phyloP scores from a whole-genome alignment of 2,888 invertebrate species.

The Serripes groenlandicus region DNA sequence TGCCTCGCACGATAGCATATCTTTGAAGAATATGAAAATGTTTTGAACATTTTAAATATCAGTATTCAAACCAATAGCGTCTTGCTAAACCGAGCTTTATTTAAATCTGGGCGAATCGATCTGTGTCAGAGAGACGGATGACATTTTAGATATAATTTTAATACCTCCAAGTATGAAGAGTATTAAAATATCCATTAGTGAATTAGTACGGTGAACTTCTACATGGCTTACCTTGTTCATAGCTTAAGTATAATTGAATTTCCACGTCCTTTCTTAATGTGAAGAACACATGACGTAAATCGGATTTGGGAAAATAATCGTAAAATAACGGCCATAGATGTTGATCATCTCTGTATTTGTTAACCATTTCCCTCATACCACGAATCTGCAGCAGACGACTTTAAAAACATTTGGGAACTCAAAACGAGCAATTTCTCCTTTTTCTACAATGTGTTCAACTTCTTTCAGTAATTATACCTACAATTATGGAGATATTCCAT shows the following conservation, averaged over 20 bases:
- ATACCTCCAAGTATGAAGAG: conserved; percentile 6
- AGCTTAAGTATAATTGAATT: conserved; percentile 21
- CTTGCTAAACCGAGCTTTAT: neutral
- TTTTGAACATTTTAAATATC: too few relatives aligned
- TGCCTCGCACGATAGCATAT: too few relatives aligned
- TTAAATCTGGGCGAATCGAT: neutral
- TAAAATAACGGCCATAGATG: too few relatives aligned
- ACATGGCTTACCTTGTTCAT: conserved; percentile 5
- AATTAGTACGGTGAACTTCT: neutral
- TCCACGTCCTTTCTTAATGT: neutral
- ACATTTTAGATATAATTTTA: conserved; percentile 3
- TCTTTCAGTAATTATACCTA: too few relatives aligned
- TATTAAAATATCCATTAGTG: conserved; percentile 24
- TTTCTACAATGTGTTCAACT: neutral
- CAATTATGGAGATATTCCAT: too few relatives aligned
- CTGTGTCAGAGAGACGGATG: neutral
- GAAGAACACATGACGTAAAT: neutral
- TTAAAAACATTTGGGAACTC: too few relatives aligned
- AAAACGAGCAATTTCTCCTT: neutral
- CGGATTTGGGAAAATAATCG: too few relatives aligned
- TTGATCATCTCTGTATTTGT: too few relatives aligned
- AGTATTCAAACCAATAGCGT: too few relatives aligned
- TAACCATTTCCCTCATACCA: too few relatives aligned
- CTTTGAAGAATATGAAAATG: too few relatives aligned
- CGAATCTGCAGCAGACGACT: too few relatives aligned